Percentiles rank a stretch among this genome's conserved stretches.
These are phyloP conservation scores for Episyrphus balteatus DNA, from an alignment of 1,140 invertebrate genomes.

Conservation along the genomic window DNA sequence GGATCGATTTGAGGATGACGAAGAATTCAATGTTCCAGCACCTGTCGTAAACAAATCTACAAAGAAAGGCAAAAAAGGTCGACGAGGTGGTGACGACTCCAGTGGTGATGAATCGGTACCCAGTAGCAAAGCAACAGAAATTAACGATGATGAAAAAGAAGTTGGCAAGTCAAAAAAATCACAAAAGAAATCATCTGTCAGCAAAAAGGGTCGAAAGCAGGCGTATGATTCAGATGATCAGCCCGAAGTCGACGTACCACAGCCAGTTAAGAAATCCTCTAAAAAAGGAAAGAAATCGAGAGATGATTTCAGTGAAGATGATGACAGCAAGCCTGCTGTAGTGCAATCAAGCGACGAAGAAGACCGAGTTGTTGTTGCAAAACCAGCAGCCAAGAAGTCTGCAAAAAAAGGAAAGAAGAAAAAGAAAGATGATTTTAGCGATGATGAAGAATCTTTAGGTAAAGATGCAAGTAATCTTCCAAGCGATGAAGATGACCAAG, in stretches of 20 bases:
- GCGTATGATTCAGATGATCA: constrained; percentile 23
- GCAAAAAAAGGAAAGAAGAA: constrained; percentile 26
- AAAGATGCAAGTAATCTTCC: not conserved
- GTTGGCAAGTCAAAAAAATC: constrained; percentile 39
- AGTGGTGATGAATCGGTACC: constrained; percentile 21
- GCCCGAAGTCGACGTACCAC: constrained; percentile 31
- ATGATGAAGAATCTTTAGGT: constrained; percentile 15
- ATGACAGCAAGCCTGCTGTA: constrained; percentile 11
- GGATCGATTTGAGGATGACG: constrained; percentile 46
- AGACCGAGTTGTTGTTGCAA: constrained; percentile 4
- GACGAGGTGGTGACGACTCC: constrained; percentile 24
- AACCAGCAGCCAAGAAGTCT: constrained; percentile 18
- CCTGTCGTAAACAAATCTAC: constrained; percentile 27
- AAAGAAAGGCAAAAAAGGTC: constrained; percentile 27
- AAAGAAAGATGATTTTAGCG: constrained; percentile 22
- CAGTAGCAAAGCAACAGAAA: constrained; percentile 8
- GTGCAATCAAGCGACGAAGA: not conserved
- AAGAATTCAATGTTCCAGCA: constrained; percentile 42
- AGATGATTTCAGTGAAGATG: constrained; percentile 9
- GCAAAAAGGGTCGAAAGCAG: constrained; percentile 14
- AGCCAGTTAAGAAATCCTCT: constrained; percentile 22
- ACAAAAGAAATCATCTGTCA: constrained; percentile 5
- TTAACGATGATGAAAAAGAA: constrained; percentile 39
- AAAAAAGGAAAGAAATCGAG: constrained; percentile 24
- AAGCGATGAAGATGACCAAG: constrained; percentile 5